These are phyloP conservation scores for Drosophila kanapiae DNA, from an alignment of 1,140 invertebrate species.

Conservation along the genomic window DNA sequence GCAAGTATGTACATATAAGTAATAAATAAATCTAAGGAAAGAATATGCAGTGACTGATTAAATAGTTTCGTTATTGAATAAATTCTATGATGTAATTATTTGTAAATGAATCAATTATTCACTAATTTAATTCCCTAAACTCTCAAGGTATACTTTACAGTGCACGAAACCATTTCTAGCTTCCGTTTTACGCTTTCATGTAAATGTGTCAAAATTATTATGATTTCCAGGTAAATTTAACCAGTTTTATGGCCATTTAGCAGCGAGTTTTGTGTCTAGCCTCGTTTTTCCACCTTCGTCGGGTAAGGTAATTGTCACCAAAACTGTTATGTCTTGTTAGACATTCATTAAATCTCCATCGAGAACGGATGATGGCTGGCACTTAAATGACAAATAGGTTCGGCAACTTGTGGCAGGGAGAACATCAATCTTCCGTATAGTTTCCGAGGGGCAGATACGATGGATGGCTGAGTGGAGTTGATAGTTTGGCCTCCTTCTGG, in stretches of 20 bases:
- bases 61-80: no score
- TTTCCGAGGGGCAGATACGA: slow-evolving; percentile 4
- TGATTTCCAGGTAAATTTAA: slow-evolving; percentile 32
- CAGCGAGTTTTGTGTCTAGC: background rate
- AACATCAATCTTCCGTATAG: slow-evolving; percentile 25
- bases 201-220: slow-evolving; percentile 26
- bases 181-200: slow-evolving; percentile 2
- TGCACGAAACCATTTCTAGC: background rate
- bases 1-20: background rate
- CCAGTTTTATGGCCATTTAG: slow-evolving; percentile 24
- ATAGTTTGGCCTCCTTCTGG: slow-evolving; percentile 23
- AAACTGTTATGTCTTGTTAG: slow-evolving; percentile 28
- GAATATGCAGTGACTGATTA: background rate
- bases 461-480: slow-evolving; percentile 16
- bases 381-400: slow-evolving; percentile 30
- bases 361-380: slow-evolving; percentile 22
- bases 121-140: background rate
- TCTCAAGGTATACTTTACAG: slow-evolving; percentile 3
- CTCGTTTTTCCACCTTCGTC: slow-evolving; percentile 16
- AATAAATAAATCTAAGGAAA: background rate
- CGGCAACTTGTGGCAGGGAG: slow-evolving; percentile 7
- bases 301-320: slow-evolving; percentile 7
- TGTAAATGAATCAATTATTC: background rate
- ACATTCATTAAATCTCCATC: slow-evolving; percentile 42
- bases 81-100: background rate